Base-by-base conservation (phyloP, 2,888 invertebrate genomes). In the Bombylius major region DNA sequence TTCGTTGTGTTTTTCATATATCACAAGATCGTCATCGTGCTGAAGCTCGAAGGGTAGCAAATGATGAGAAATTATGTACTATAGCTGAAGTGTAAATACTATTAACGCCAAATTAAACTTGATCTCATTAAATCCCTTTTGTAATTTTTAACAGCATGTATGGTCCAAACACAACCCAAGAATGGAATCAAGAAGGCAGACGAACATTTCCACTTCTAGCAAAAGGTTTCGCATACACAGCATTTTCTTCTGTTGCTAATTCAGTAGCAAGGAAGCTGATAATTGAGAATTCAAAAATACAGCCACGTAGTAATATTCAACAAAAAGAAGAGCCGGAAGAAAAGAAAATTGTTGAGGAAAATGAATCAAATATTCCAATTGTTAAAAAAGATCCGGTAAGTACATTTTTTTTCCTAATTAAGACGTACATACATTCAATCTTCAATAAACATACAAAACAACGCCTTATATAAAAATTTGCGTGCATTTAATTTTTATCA, bases 1-100 rank as follows among this genome's bases (percentile, higher is more conserved):
- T 93, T 64, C 86, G 89, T 68, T 80, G 81, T 71, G 81, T 83
- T 69, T 81, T 87, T 72, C 89, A 90, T 75, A 93, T 95, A 73
- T 86, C 90, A 60, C 83, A 84, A 70, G 95, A 95, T 74, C 81
- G 95, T 65, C 94, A 95, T 76, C 84, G 89, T 67, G 93, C 93
- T 55, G 95, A 95, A 78, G 83, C 93, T 65, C 81, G 94, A 65
- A 82, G 94, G 73, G 94, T 90, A 66, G 87, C 90, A 56, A 94
- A 92, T 76, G 94, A 94, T 77, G 93, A 95, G 72, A 82, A 87
- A 72, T 78, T 94, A 64, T 83, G 86, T 63, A 88, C 90, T 56
- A 89, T 95, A 72, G 92, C 94, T 65, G 87, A 92, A 70, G 86
- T 86, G 94, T 94, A 79, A 82, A 36, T 9, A 36, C 9, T 36